Base-by-base conservation (phyloP, 2,888 invertebrate genomes). In the Automeris io region DNA sequence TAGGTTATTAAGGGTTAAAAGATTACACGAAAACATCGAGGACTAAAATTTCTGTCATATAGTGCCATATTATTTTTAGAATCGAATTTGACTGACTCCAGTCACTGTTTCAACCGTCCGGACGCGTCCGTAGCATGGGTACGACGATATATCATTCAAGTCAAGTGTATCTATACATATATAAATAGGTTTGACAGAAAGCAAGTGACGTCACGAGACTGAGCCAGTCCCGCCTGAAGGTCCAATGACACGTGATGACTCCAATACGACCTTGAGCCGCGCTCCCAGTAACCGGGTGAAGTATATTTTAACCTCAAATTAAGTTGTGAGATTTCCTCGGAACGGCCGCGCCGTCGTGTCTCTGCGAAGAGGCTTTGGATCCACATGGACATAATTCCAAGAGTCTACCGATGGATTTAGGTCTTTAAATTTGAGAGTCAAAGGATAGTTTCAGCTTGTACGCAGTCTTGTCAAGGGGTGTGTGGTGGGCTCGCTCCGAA, bases 251-350 rank as follows among this genome's bases (percentile, higher is more conserved):
- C 33, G 16, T 13, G 26, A 33, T 33, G 29, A 29, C 16, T 23
- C 18, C 26, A 22, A 34, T 34, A 43, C 66, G 78, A 80, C 81
- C 81, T 82, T 80, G 81, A 65, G 52, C 39, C 48, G 33, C 24
- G 42, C 32, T 24, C 51, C 43, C 54, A 46, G 56, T 57, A 69
- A 65, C 50, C 60, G 63, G 61, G 55, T 60, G 57, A 70, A 73
- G 62, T 70, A 71, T 70, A 75, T 67, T 73, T 79, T 71, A 77
- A 79, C 77, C 73, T 72, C 69, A 74, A 77, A 75, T 71, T 70
- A 72, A 77, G 69, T 64, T 58, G 57, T 55, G 61, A 65, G 64
- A 66, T 68, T 74, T 74, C 67, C 70, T 70, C 43, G 49, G 43
- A 49, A 53, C 50, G 41, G 51, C 61, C 70, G 78, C 82, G 79